Percentiles rank a stretch among this genome's conserved stretches.
Conservation (phyloP, 2,888 invertebrate genomes). For the Ganaspis brasiliensis region DNA sequence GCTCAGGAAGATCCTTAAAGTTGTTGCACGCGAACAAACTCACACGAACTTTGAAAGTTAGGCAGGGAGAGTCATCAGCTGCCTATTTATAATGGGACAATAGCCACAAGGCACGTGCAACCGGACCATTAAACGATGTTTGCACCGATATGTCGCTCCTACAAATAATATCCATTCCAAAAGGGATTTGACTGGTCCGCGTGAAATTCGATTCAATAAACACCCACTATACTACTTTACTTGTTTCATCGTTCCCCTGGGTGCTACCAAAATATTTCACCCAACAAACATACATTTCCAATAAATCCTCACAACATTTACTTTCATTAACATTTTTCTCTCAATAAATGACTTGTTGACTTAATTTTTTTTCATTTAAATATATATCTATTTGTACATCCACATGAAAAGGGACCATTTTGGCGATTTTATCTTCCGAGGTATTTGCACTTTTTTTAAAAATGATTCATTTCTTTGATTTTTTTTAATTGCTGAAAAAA, state of each 20-base stretch:
- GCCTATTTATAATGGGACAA: slow-evolving; percentile 56
- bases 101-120: slow-evolving; percentile 59
- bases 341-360: neutral
- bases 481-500: too few relatives aligned
- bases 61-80: slow-evolving; percentile 41
- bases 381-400: too few relatives aligned
- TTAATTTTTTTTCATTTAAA: too few relatives aligned
- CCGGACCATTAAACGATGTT: slow-evolving; percentile 64
- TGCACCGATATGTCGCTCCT: slow-evolving; percentile 61
- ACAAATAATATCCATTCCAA: slow-evolving; percentile 41
- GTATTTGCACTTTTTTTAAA: too few relatives aligned
- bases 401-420: too few relatives aligned
- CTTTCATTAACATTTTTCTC: neutral
- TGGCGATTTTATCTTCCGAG: neutral
- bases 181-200: slow-evolving; percentile 34
- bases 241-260: slow-evolving; percentile 2
- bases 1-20: slow-evolving; percentile 7
- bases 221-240: slow-evolving; percentile 42
- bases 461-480: too few relatives aligned
- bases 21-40: slow-evolving; percentile 31
- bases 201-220: slow-evolving; percentile 43
- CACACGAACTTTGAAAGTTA: slow-evolving; percentile 13
- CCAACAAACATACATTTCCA: neutral
- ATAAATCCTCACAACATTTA: slow-evolving; percentile 14
- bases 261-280: slow-evolving; percentile 42